Evolutionary conservation across 2,888 invertebrate species (phyloP).

Genomic region (Bugulina stolonifera): DNA sequence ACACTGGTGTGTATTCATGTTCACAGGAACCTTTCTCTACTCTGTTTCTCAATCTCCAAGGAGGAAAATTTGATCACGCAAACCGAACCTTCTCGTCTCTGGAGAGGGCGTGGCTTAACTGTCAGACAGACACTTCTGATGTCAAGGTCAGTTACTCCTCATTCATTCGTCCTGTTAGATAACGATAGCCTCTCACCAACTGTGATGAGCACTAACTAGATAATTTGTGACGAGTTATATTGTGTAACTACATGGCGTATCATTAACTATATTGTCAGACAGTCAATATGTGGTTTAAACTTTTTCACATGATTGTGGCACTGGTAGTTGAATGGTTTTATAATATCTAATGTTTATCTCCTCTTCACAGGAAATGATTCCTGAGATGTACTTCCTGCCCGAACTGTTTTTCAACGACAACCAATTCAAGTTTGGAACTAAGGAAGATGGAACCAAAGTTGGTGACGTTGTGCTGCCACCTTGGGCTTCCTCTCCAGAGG

Average conservation of each 20-base stretch:
- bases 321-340: too few relatives aligned
- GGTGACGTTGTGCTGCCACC: constrained; percentile 87
- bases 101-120: constrained; percentile 94
- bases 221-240: too few relatives aligned
- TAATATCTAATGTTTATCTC: too few relatives aligned
- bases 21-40: constrained; percentile 95
- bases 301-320: too few relatives aligned
- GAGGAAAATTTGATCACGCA: constrained; percentile 98
- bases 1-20: too few relatives aligned
- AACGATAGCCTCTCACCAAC: too few relatives aligned
- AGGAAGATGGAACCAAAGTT: constrained; percentile 77
- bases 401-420: constrained; percentile 94
- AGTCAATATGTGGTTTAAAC: too few relatives aligned
- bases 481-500: constrained; percentile 91
- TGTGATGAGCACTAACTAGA: too few relatives aligned
- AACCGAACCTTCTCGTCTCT: constrained; percentile 93
- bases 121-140: constrained; percentile 96
- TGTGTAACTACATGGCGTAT: too few relatives aligned
- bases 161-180: too few relatives aligned
- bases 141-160: constrained; percentile 75
- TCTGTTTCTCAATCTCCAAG: constrained; percentile 94
- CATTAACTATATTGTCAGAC: too few relatives aligned
- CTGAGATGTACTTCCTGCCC: constrained; percentile 96
- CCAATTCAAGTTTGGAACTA: constrained; percentile 76
- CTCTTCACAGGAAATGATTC: constrained; percentile 87